Evolutionary conservation across 2,113 vertebrate genomes (phyloP), one percentile per base, ranked within the genome.

Genomic region (Pygoscelis adeliae): DNA sequence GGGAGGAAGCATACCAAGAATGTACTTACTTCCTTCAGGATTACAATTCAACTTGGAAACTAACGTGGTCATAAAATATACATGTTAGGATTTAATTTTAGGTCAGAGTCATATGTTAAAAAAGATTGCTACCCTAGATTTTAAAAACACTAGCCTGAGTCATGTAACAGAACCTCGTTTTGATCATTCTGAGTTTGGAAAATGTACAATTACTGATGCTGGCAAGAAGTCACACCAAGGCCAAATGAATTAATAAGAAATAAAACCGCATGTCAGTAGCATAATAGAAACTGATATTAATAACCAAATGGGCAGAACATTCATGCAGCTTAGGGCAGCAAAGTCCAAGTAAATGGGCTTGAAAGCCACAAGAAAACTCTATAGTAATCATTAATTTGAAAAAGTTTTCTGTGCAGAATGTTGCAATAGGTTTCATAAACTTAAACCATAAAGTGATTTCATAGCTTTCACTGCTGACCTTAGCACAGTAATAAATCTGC

Each of bases 211-310:
- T 93, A 92, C 66, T 90, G 67, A 83, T 52, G 21, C 66, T 80
- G 61, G 81, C 52, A 89, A 90, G 86, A 97, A 92, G 78, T 90
- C 89, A 93, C 65, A 93, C 20, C 32, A 87, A 82, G 84, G 79
- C 56, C 81, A 95, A 92, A 94, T 46, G 73, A 76, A 94, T 93
- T 83, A 95, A 58, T 86, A 89, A 62, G 83, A 96, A 92, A 93
- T 89, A 85, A 87, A 93, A 50, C 53, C 78, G 38, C n/a, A 74
- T 74, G 29, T 87, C 90, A 65, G 40, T 36, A 65, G 44, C 58
- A 87, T 80, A 97, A 94, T 42, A 91, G 87, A 92, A 96, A 93
- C 11, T 61, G 30, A 91, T 93, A 92, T 85, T 83, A 92, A 88
- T 85, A 82, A 80, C 78, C 69, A 96, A 92, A 78, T 40, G 29